Conservation (phyloP, 2,113 vertebrate genomes). For the Rafetus swinhoei region DNA sequence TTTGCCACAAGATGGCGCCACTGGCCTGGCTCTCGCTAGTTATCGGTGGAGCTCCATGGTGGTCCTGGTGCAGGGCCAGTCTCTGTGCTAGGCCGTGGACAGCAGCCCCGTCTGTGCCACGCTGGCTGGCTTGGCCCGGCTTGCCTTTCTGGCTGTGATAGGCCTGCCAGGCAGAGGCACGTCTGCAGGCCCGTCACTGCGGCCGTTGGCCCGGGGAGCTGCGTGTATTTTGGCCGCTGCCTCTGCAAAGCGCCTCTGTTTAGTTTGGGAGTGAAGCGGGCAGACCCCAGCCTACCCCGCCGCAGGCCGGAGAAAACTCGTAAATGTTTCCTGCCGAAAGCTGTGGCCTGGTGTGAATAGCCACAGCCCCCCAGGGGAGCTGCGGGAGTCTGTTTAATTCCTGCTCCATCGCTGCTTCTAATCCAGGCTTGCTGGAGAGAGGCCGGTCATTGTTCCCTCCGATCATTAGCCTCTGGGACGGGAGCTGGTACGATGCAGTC, state of each 20-base stretch:
- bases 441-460: neutral
- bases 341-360: neutral
- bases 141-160: no score
- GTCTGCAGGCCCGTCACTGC: neutral
- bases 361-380: no score
- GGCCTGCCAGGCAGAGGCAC: neutral
- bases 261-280: accelerated
- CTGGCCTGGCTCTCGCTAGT: neutral
- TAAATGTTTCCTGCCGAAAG: neutral
- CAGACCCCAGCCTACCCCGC: no score
- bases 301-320: neutral
- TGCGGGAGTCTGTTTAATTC: neutral
- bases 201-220: accelerated
- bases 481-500: neutral
- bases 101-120: no score
- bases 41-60: neutral
- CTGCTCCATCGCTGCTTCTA: neutral
- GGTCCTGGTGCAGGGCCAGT: neutral
- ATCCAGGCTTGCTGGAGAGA: neutral
- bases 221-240: neutral
- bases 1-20: constrained; percentile 51
- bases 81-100: neutral
- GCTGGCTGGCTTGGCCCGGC: neutral
- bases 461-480: neutral
- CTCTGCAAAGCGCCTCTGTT: neutral